phyloP scores from a whole-genome alignment of 2,113 vertebrate species.

The Cyphomyrus discorhynchus region DNA sequence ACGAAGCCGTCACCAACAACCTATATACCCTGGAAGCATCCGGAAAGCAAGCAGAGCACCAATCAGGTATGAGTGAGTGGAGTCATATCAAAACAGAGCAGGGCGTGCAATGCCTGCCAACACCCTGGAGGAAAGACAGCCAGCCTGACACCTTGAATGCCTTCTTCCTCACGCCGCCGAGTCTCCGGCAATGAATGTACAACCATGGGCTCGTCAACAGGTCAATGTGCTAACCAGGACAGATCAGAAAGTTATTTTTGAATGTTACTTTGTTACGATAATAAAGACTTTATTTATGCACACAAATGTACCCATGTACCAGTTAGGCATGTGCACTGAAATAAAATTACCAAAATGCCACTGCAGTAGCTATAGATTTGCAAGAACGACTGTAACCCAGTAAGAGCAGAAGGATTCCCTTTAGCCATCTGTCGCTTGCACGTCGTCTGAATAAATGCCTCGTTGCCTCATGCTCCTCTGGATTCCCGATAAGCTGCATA shows the following conservation, averaged over 20 bases:
- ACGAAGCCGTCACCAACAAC: not conserved
- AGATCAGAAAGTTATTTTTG: conserved; percentile 2
- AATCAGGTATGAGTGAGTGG: not conserved
- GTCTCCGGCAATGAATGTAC: conserved; percentile 14
- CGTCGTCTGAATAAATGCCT: conserved; percentile 53
- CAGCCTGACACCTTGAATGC: not conserved
- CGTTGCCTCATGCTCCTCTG: conserved; percentile 46
- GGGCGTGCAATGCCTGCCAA: not conserved
- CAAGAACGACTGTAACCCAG: conserved; percentile 49
- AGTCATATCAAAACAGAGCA: not conserved
- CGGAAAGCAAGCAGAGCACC: not conserved
- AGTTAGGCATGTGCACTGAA: conserved; percentile 8
- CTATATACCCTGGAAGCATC: not conserved
- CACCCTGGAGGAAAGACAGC: not conserved
- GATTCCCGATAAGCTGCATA: not conserved
- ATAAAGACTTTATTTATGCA: conserved; percentile 18
- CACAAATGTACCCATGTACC: conserved; percentile 21
- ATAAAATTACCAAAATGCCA: conserved; percentile 35
- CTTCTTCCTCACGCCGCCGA: not conserved
- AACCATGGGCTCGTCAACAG: not conserved
- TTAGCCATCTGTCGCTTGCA: conserved; percentile 43
- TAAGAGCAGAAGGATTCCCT: conserved; percentile 28
- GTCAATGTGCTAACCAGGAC: not conserved
- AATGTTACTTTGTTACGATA: conserved; percentile 12
- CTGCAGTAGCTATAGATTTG: conserved; percentile 21